Conservation (phyloP, 2,797 vertebrate species). For the Bradypus variegatus region DNA sequence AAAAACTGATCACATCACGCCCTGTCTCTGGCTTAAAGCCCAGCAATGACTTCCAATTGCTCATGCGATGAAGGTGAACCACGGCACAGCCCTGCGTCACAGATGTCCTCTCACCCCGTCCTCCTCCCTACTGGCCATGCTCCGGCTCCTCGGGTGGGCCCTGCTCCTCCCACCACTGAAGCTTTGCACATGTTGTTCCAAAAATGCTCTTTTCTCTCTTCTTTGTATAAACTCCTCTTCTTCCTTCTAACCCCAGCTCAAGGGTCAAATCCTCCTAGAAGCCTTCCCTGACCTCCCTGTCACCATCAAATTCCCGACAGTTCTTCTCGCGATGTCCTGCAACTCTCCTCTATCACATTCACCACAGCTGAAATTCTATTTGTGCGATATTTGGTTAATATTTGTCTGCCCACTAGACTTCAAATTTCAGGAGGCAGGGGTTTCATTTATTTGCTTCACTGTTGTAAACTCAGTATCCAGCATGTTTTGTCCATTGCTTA, state of each 20-base stretch:
- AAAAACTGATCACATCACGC: not conserved
- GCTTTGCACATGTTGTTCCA: not conserved
- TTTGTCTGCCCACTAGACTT: not conserved
- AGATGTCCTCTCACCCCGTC: too few relatives aligned
- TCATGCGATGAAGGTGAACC: not conserved
- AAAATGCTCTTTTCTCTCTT: not conserved
- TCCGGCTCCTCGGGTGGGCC: not conserved
- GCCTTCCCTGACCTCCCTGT: too few relatives aligned
- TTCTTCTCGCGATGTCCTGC: not conserved
- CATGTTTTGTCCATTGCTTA: too few relatives aligned
- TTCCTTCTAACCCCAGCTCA: not conserved
- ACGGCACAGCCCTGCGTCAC: too few relatives aligned
- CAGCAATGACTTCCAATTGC: too few relatives aligned
- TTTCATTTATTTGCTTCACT: not conserved
- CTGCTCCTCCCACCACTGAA: not conserved
- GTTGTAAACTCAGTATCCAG: not conserved
- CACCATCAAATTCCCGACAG: not conserved
- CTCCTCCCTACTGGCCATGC: not conserved
- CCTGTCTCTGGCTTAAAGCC: not conserved
- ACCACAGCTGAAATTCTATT: not conserved
- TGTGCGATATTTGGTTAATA: not conserved
- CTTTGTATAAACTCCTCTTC: not conserved
- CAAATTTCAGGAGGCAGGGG: not conserved
- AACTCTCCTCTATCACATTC: not conserved
- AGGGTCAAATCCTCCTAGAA: not conserved